These are phyloP conservation scores for Pollenia labialis DNA, from an alignment of 2,888 invertebrate genomes.

Conservation along the genomic window DNA sequence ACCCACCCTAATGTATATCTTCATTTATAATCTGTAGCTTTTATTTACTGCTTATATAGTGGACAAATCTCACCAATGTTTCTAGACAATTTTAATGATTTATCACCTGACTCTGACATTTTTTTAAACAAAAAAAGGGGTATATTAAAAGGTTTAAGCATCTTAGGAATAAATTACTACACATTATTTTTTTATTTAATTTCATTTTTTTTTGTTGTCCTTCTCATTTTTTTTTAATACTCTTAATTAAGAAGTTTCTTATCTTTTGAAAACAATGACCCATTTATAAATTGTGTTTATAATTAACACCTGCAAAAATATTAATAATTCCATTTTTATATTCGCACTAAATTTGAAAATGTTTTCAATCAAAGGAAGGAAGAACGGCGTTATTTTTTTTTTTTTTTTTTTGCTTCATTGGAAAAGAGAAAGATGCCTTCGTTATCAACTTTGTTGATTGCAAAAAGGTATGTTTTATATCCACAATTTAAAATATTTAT, in stretches of 20 bases:
- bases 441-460: neutral
- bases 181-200: neutral
- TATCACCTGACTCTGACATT: too few species aligned
- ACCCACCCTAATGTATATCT: too few species aligned
- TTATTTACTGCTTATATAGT: too few species aligned
- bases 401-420: neutral
- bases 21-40: too few species aligned
- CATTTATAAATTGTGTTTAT: constrained; percentile 43
- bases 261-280: constrained; percentile 42
- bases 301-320: constrained; percentile 66
- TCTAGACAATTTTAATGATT: too few species aligned
- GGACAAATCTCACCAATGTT: too few species aligned
- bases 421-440: neutral
- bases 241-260: constrained; percentile 15
- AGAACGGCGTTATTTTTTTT: neutral
- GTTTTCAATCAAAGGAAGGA: neutral
- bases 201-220: neutral
- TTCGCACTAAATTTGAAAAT: neutral
- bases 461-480: too few species aligned
- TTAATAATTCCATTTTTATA: constrained; percentile 33
- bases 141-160: neutral
- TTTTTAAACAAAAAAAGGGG: too few species aligned
- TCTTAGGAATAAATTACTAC: constrained; percentile 6
- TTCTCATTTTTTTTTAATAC: neutral
- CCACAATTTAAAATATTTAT: too few species aligned